Percentiles rank a stretch among this genome's conserved stretches.
These are phyloP conservation scores for Agonopterix arenella DNA, from an alignment of 2,888 invertebrate genomes.

Conservation along the genomic window DNA sequence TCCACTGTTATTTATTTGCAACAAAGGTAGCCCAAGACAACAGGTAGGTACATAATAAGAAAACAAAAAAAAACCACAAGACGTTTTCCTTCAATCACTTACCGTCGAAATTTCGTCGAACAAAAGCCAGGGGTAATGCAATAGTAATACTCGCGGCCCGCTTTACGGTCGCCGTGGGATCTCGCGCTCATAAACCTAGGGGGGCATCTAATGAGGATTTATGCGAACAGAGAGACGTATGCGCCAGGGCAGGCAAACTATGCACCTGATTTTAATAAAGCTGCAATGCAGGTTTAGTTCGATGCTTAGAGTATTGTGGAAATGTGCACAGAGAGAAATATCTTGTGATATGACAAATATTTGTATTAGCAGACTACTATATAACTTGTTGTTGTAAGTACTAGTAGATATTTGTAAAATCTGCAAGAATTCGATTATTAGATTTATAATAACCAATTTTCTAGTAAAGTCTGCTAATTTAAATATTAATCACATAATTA, in stretches of 20 bases:
- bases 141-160: conserved; percentile 45
- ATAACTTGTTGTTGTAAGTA: no score
- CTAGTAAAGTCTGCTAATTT: no score
- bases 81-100: conserved; percentile 32
- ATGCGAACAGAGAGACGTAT: conserved; percentile 45
- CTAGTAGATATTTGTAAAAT: no score
- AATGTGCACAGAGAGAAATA: no score
- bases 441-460: no score
- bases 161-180: conserved; percentile 70
- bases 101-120: conserved; percentile 19
- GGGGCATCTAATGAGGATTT: conserved; percentile 71
- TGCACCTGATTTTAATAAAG: conserved; percentile 1
- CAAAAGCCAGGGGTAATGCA: conserved; percentile 64
- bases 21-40: background rate
- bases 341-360: no score
- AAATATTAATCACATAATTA: no score
- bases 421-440: no score
- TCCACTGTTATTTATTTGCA: background rate
- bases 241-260: conserved; percentile 26
- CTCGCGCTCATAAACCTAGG: conserved; percentile 49
- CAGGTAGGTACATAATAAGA: background rate
- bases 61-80: background rate
- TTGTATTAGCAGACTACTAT: no score
- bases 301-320: no score
- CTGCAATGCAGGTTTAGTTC: background rate